Evolutionary conservation across 2,797 vertebrate species (phyloP), one percentile per base, ranked within the genome.

Genomic region (Coracias cyanogaster): DNA sequence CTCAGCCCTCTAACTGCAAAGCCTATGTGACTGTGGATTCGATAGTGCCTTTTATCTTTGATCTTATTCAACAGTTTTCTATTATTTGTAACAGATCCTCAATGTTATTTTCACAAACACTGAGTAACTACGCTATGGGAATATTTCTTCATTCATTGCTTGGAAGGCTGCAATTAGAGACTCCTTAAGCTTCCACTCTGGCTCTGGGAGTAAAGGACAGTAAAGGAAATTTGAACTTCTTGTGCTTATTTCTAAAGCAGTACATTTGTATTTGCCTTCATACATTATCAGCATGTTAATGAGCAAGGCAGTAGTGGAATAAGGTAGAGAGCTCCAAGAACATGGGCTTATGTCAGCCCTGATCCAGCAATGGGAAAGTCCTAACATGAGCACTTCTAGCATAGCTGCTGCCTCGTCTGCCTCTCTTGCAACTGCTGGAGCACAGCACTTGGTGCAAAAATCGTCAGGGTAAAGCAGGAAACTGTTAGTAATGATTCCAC

Each of bases 1-100:
- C 48, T 82, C 62, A 84, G 64, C 46, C 70, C 51, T 55, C 70
- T 48, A 79, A 84, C n/a, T 89, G 70, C 86, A 82, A 93, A 86
- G 37, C n/a, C 55, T 48, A 1, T 2, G 1, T 79, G 74, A 25
- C 74, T 66, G 13, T 76, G 45, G 46, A 71, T 82, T 83, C 2
- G 1, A 31, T 52, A 60, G 45, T 48, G 57, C 21, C 39, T 95
- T 86, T 82, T 65, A n/a, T 60, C 41, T 92, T 84, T 60, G 72
- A 43, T 71, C 61, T 74, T 20, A 35, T 70, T 87, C 0, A 0
- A 54, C 41, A 73, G 25, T 83, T 88, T 93, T 80, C 67, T 82
- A 55, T 48, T 57, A 37, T 67, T 93, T 73, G 64, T 83, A 82
- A 46, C 61, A 57, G 55, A 82, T 41, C 18, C 67, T 70, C n/a